Conservation (phyloP, 2,797 vertebrate genomes). For the Sebastiscus albofasciatus region DNA sequence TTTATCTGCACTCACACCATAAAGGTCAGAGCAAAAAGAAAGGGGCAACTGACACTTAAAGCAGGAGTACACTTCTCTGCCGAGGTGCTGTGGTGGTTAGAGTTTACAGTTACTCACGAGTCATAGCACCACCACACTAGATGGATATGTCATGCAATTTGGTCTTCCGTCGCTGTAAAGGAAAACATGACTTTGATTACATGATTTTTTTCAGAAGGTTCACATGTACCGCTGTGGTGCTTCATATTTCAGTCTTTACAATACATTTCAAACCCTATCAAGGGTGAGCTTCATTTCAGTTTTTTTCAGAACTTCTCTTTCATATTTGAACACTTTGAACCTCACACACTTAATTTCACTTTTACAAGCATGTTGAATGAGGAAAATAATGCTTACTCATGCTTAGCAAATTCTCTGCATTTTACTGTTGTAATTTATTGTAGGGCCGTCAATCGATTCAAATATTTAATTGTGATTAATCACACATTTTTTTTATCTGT, state of each 20-base stretch:
- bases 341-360: background rate
- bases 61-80: background rate
- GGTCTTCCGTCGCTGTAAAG: background rate
- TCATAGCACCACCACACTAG: background rate
- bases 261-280: background rate
- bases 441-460: no score
- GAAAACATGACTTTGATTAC: background rate
- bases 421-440: background rate
- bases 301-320: background rate
- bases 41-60: background rate
- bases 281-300: background rate
- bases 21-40: conserved; percentile 30
- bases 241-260: background rate
- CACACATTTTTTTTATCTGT: no score
- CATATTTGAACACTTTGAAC: background rate
- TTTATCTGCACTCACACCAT: background rate
- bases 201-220: background rate
- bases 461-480: no score
- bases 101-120: conserved; percentile 14
- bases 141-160: background rate
- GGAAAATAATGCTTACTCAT: background rate
- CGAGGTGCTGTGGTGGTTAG: background rate
- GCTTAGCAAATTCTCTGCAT: background rate
- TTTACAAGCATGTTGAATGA: background rate
- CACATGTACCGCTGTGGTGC: background rate